A percentile compares a stretch with the other conserved stretches of the same genome.
phyloP scores from a whole-genome alignment of 2,888 invertebrate genomes.

The Melanchra persicariae region DNA sequence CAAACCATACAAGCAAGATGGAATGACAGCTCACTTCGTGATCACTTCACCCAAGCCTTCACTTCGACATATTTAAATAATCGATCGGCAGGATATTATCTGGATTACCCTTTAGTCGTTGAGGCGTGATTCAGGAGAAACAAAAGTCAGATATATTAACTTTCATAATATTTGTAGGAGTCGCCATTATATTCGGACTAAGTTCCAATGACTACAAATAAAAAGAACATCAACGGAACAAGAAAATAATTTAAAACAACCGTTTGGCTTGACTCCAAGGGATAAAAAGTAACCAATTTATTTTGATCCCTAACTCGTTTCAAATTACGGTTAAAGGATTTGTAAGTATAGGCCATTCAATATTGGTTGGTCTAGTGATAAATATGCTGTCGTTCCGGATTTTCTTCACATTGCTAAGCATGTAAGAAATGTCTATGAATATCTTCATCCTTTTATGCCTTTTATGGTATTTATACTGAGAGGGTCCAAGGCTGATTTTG shows the following conservation, averaged over 20 bases:
- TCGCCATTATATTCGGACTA: neutral
- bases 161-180: neutral
- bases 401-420: slow-evolving; percentile 34
- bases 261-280: slow-evolving; percentile 54
- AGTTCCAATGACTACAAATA: neutral
- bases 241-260: slow-evolving; percentile 29
- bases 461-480: neutral
- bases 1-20: too few relatives aligned
- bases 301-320: slow-evolving; percentile 19
- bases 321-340: neutral
- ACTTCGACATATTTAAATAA: too few relatives aligned
- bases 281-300: slow-evolving; percentile 18
- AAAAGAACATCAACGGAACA: neutral
- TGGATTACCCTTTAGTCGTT: too few relatives aligned
- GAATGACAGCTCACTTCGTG: too few relatives aligned
- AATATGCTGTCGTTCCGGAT: slow-evolving; percentile 43
- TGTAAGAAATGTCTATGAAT: slow-evolving; percentile 17
- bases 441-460: neutral
- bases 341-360: slow-evolving; percentile 2
- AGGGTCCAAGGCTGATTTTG: neutral
- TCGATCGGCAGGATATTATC: too few relatives aligned
- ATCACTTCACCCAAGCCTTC: too few relatives aligned
- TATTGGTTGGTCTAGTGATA: slow-evolving; percentile 29
- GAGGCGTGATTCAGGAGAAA: neutral
- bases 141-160: neutral